Base-by-base conservation (phyloP, 1,140 invertebrate species). In the Drosophila hydei region DNA sequence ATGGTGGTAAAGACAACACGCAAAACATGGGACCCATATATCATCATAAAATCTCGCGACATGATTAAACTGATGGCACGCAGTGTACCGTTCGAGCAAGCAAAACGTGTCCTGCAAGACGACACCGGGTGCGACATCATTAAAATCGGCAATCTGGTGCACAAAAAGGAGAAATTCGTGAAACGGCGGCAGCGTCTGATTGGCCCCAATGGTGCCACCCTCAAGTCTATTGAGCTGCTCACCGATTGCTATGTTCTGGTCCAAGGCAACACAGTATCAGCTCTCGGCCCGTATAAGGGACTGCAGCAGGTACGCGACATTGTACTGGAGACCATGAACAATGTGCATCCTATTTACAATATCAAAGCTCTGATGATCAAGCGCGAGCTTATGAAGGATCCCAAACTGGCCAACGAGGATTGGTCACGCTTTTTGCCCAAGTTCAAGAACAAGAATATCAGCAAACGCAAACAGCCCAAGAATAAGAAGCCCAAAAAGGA, bases 311-410 rank as follows among this genome's bases (percentile, higher is more conserved):
- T 98, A 0, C 92, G 98, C 70, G 95, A 96, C 88, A 97, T 99
- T 81, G 97, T 98, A 5, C 95, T 97, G 90, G 98, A 99, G 80
- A 99, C 97, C 2, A 99, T 99, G 98, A 98, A 98, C 88, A 99
- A 99, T 91, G 95, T 99, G 65, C 99, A 99, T 93, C 99, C 99
- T n/a, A 98, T 99, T 90, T 99, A 99, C 90, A 99, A 99, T 88
- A 98, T 99, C 0, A 99, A 99, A 93, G 96, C 97, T 14, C 92
- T 99, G 9, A 99, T 99, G 98, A 99, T 99, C 47, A 99, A 99
- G 92, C 93, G 95, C 81, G 98, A 99, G 93, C 92, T 99, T 19
- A 95, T 96, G 63, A 99, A 97, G 91, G 97, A 99, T 93, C 95
- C 97, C 0, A 95, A 96, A 79, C 90, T 99, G 19, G 97, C 96